Evolutionary conservation across 2,797 vertebrate genomes (phyloP), one percentile per base, ranked within the genome.

Genomic region (Periparus ater): DNA sequence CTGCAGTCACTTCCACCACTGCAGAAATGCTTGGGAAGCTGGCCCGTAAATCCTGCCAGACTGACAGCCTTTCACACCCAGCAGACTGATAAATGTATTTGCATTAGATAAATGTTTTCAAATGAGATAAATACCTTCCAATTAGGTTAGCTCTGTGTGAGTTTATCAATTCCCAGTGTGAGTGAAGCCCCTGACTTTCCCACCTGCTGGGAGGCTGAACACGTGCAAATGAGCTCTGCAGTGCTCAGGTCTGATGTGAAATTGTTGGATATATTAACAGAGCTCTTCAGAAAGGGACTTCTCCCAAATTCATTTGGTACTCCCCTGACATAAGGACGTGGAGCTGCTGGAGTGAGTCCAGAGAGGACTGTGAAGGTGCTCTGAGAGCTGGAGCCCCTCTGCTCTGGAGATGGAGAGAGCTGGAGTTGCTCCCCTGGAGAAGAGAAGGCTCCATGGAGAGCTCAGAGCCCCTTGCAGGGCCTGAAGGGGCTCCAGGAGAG

Each of bases 41-140:
- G 13, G 61, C n/a, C 76, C 44, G 6, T 58, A 70, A 94, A 83
- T 88, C 72, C 89, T 74, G 34, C 38, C 32, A 73, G 72, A 55
- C 34, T 70, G 85, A 70, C 45, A 44, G 89, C 17, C 61, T 73
- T 62, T 36, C 55, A 26, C 48, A 36, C 48, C 20, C 14, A 45
- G 25, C 5, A 55, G 38, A 7, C 55, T 25, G 58, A 86, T 42
- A 89, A 62, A 74, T 65, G 27, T 61, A 71, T 91, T 82, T 60
- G 45, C 74, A 79, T 93, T 72, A 76, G 51, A 45, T 26, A 91
- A 93, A 94, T 51, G 30, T 68, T 60, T 81, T 63, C 53, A 57
- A 86, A 90, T 76, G 70, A 83, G 79, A 87, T 73, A 83, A 92
- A 89, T 73, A 36, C n/a, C 83, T 82, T 47, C 53, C 48, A 83